Conservation (phyloP, 2,797 vertebrate species). For the Sebastes cheni region DNA sequence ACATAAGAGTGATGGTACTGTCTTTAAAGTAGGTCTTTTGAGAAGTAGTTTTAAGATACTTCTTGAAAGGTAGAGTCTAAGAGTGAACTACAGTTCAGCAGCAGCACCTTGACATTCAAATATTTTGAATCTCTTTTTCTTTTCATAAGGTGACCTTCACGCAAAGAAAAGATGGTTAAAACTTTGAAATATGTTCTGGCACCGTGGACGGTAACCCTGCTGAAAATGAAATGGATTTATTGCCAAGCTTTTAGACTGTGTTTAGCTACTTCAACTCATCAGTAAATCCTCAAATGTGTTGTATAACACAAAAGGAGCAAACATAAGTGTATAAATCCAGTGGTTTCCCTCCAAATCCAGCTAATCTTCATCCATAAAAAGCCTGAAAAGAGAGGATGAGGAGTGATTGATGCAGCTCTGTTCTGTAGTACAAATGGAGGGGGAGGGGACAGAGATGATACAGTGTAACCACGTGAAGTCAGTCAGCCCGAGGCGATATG, state of each 20-base stretch:
- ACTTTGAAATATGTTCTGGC: not conserved
- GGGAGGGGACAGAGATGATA: not conserved
- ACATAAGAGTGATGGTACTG: not conserved
- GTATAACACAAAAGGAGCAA: not conserved
- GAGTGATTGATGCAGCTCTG: not conserved
- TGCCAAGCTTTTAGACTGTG: not conserved
- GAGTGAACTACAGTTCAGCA: not conserved
- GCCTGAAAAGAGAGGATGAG: not conserved
- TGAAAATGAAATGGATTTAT: not conserved
- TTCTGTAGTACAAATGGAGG: not conserved
- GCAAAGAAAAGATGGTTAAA: not conserved
- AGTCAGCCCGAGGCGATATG: slow-evolving; percentile 11
- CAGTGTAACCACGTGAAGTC: not conserved
- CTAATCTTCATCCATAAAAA: not conserved
- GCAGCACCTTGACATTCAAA: not conserved
- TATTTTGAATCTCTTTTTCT: not conserved
- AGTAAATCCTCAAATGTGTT: not conserved
- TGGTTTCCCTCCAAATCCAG: not conserved
- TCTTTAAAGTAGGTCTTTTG: not conserved
- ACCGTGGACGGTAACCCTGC: not conserved
- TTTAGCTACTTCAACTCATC: not conserved
- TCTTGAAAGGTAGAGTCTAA: not conserved
- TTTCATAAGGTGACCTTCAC: not conserved
- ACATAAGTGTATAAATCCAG: not conserved
- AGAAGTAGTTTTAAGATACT: not conserved